Evolutionary conservation across 2,888 invertebrate species (phyloP), one percentile per base, ranked within the genome.

Genomic region (Panopea generosa): DNA sequence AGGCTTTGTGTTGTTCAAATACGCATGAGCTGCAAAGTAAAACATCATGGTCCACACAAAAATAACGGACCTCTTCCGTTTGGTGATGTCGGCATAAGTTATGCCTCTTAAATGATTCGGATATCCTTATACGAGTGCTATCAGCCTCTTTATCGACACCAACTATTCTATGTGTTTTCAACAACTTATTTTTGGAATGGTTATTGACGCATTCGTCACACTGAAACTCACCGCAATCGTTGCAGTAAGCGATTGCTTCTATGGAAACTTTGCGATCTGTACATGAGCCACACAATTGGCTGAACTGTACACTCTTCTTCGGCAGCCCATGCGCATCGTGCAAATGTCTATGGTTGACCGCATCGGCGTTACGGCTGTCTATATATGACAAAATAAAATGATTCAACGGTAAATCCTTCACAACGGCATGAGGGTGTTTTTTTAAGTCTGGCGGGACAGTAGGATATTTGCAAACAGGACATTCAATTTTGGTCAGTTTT

Each of bases 221-320:
- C 18, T 72, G 71, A 24, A 77, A 77, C 22, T 77, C 77, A 7
- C 62, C 77, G 24, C 77, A 77, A 11, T 68, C 71, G n/a, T 77
- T 61, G 20, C 77, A 77, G 20, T 72, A 77, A 26, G 68, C 47
- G 0, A 29, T 24, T 2, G 77, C 77, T 45, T 62, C 68, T 11
- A 47, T 52, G 11, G 52, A 43, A 14, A 62, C 24, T 20, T 62
- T 66, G 14, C 62, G 61, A 22, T 63, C 62, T 9, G 55, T 29
- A 29, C 77, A 77, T 3, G 62, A 65, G 3, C 68, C 77, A 47
- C 77, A 77, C 24, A 50, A 33, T 50, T 72, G 71, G 3, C 53
- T 49, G 24, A 71, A 77, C 20, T 63, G 67, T 20, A 77, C 68
- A 20, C 26, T 67, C 24, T 53, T 67, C 27, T 60, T 71, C 18